Evolutionary conservation across 2,888 invertebrate species (phyloP).

Genomic region (Labia minor): DNA sequence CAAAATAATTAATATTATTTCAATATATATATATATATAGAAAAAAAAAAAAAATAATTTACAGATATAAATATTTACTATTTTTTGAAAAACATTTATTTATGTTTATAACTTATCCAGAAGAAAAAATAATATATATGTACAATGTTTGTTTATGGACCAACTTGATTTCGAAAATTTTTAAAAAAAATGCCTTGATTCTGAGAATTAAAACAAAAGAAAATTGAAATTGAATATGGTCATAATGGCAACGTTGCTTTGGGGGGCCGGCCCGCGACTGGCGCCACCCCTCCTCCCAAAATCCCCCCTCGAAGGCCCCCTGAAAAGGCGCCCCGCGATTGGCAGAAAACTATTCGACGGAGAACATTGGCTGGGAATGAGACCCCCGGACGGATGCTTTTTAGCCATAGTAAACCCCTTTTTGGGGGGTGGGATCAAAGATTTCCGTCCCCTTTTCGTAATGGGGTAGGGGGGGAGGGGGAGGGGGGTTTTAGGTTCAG

Average conservation of each 20-base stretch:
- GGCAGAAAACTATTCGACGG: constrained; percentile 13
- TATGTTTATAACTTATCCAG: too few species aligned
- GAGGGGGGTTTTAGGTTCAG: not conserved
- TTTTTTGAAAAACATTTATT: too few species aligned
- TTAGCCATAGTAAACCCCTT: not conserved
- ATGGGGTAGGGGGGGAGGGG: too few species aligned
- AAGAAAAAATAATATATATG: too few species aligned
- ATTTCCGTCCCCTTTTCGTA: not conserved
- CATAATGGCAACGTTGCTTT: not conserved
- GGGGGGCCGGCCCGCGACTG: not conserved
- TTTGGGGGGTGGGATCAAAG: not conserved
- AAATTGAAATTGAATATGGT: not conserved
- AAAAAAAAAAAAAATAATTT: too few species aligned
- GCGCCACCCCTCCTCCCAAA: not conserved
- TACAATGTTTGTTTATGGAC: too few species aligned
- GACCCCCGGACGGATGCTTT: constrained; percentile 4
- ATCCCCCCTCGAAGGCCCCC: not conserved
- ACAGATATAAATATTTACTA: too few species aligned
- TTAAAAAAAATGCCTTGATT: too few species aligned
- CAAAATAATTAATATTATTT: too few species aligned
- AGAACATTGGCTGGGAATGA: not conserved
- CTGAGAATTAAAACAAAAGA: not conserved
- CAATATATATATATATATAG: too few species aligned
- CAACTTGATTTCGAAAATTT: too few species aligned
- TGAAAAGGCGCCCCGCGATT: not conserved